Evolutionary conservation across 2,113 vertebrate genomes (phyloP).

Genomic region (human): DNA sequence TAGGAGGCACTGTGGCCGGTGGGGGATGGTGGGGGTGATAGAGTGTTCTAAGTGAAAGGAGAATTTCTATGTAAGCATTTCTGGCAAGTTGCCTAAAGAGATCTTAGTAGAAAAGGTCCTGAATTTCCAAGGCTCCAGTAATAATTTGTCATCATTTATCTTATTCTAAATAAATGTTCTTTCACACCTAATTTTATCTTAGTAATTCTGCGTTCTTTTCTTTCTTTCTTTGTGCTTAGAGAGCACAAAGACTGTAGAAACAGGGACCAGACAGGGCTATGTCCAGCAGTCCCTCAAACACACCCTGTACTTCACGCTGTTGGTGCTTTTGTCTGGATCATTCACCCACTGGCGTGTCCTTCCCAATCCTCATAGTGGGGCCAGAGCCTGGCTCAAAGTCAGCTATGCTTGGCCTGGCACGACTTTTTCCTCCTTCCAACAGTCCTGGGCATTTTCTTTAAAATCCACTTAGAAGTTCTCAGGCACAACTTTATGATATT

Average conservation of each 20-base stretch:
- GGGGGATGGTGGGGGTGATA: no score
- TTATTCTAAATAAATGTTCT: background rate
- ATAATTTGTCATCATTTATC: background rate
- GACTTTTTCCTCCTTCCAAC: background rate
- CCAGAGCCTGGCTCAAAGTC: no score
- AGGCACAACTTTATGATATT: background rate
- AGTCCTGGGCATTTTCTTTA: background rate
- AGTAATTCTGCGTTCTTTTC: background rate
- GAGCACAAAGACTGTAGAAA: background rate
- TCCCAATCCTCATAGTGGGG: rapidly evolving
- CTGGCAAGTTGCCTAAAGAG: background rate
- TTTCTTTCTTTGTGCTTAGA: background rate
- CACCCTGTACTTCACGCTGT: background rate
- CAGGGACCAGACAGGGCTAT: background rate
- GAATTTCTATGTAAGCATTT: background rate
- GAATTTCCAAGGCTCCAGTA: background rate
- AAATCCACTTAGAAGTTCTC: background rate
- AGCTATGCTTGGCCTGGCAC: background rate
- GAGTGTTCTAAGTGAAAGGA: background rate
- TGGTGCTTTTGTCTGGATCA: background rate
- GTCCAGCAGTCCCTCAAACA: background rate
- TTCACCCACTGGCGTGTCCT: background rate
- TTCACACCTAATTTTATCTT: conserved; percentile 15
- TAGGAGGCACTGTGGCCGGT: background rate
- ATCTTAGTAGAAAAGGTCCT: background rate